Evolutionary conservation across 2,797 vertebrate genomes (phyloP).

Genomic region (Oreochromis grahami): DNA sequence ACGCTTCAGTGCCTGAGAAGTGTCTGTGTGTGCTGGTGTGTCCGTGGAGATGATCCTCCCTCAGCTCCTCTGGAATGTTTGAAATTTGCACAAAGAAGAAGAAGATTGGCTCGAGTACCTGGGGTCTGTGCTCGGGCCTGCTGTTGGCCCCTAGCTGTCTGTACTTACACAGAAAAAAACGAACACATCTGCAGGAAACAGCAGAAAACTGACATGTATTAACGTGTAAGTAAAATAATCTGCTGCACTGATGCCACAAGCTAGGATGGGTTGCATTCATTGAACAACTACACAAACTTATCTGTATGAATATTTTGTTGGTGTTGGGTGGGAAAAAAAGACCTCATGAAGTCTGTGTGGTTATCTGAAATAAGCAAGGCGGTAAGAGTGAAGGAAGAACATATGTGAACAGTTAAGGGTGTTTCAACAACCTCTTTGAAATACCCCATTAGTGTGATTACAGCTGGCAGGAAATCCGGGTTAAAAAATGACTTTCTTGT

Average conservation of each 20-base stretch:
- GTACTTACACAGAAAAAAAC: constrained; percentile 18
- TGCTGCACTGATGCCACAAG: constrained; percentile 5
- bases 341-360: constrained; percentile 2
- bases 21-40: constrained; percentile 32
- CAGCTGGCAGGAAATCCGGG: constrained; percentile 34
- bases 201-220: not conserved
- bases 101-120: constrained; percentile 55
- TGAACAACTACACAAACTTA: constrained; percentile 10
- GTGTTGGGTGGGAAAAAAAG: not conserved
- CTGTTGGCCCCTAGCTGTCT: constrained; percentile 30
- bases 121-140: constrained; percentile 44
- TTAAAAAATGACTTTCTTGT: constrained; percentile 38
- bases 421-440: constrained; percentile 62
- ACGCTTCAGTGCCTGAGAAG: constrained; percentile 38
- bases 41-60: constrained; percentile 72
- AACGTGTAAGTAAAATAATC: not conserved
- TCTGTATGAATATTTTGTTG: constrained; percentile 20
- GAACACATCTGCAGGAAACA: constrained; percentile 42
- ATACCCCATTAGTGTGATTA: constrained; percentile 64
- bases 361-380: constrained; percentile 50
- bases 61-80: constrained; percentile 73
- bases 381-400: constrained; percentile 36
- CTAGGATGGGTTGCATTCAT: constrained; percentile 36
- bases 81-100: constrained; percentile 57
- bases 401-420: constrained; percentile 61